Evolutionary conservation across 2,888 invertebrate species (phyloP).

Genomic region (Noctua pronuba): DNA sequence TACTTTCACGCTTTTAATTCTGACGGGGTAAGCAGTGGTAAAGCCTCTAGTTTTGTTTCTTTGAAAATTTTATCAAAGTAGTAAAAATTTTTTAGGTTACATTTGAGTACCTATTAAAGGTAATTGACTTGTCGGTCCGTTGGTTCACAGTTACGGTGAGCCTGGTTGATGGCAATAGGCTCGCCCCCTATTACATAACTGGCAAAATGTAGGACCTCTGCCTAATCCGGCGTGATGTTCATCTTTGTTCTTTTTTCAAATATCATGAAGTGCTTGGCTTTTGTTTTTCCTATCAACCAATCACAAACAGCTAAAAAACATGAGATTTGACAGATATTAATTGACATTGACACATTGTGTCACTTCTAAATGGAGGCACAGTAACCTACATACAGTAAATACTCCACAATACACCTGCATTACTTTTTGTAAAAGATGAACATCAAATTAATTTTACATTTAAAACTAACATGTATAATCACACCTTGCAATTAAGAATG

Average conservation of each 20-base stretch:
- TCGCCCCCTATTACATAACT: too few species aligned
- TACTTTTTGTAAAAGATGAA: not conserved
- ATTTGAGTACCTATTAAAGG: not conserved
- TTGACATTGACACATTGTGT: too few species aligned
- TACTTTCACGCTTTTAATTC: constrained; percentile 56
- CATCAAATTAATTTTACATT: constrained; percentile 51
- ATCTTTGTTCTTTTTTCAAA: too few species aligned
- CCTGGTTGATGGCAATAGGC: too few species aligned
- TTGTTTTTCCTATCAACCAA: too few species aligned
- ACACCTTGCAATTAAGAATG: constrained; percentile 58
- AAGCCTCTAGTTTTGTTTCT: not conserved
- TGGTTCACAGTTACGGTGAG: too few species aligned
- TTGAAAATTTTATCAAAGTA: not conserved
- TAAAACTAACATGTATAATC: constrained; percentile 52
- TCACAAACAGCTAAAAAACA: too few species aligned
- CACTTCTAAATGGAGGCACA: not conserved
- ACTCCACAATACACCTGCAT: constrained; percentile 2
- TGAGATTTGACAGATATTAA: too few species aligned
- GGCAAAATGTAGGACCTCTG: too few species aligned
- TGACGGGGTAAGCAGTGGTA: constrained; percentile 23
- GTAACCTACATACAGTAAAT: constrained; percentile 1
- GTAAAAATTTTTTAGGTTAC: not conserved
- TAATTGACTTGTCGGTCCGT: too few species aligned
- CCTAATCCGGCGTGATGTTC: too few species aligned
- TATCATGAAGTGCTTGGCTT: too few species aligned